phyloP scores from a whole-genome alignment of 2,888 invertebrate species.

The Oxyteleia sp. region DNA sequence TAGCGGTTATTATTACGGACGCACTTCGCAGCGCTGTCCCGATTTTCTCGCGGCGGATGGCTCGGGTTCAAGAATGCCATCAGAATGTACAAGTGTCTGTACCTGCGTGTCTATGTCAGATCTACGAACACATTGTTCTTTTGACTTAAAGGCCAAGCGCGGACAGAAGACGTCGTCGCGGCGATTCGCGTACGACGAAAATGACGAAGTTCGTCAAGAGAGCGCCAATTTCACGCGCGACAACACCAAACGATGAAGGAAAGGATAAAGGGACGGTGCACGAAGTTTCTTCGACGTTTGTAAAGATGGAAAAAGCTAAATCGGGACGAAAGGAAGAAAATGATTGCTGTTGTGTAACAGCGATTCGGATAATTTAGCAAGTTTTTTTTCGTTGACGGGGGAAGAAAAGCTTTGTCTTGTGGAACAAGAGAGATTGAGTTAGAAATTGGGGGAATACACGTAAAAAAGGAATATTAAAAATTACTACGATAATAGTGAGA shows the following conservation, averaged over 20 bases:
- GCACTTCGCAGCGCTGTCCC: slow-evolving; percentile 42
- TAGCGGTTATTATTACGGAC: slow-evolving; percentile 65
- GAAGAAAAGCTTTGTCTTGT: no score
- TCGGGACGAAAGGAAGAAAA: no score
- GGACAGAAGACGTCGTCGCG: slow-evolving; percentile 72
- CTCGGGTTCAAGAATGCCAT: slow-evolving; percentile 77
- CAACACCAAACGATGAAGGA: background rate
- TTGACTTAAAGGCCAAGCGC: slow-evolving; percentile 75
- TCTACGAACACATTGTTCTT: slow-evolving; percentile 80
- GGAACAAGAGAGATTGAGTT: no score
- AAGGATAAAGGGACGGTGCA: background rate
- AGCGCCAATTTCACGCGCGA: slow-evolving; percentile 70
- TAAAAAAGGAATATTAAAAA: no score
- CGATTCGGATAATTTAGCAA: no score
- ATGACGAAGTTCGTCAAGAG: slow-evolving; percentile 64
- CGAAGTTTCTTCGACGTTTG: background rate
- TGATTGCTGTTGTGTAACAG: no score
- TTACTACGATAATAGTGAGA: no score
- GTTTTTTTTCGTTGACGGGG: no score
- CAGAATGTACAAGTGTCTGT: slow-evolving; percentile 71
- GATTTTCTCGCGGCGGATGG: slow-evolving; percentile 69
- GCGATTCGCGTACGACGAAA: slow-evolving; percentile 46
- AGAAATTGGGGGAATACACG: no score
- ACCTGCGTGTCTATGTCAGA: slow-evolving; percentile 76
- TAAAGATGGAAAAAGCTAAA: no score